Evolutionary conservation across 2,797 vertebrate species (phyloP).

Genomic region (Sphenopsis melanotis): DNA sequence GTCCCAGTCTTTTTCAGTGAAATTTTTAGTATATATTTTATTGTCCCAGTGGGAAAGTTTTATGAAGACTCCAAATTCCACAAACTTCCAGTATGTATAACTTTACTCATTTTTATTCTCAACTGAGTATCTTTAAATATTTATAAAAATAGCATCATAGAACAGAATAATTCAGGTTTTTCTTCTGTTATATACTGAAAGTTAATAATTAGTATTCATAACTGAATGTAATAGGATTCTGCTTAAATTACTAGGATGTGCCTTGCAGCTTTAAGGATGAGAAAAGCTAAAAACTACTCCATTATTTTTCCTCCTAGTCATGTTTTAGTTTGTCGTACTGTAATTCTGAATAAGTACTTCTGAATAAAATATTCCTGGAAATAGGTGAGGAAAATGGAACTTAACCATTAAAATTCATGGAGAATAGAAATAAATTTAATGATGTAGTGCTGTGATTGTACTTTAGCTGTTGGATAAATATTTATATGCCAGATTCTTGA

Average conservation of each 20-base stretch:
- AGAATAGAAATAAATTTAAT: background rate
- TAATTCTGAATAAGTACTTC: background rate
- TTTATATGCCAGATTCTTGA: background rate
- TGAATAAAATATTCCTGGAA: background rate
- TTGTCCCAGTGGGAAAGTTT: background rate
- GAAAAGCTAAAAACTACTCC: background rate
- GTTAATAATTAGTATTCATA: background rate
- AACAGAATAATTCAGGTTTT: background rate
- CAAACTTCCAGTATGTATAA: background rate
- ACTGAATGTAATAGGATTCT: background rate
- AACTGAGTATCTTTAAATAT: background rate
- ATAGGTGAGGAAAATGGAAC: background rate
- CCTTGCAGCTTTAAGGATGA: background rate
- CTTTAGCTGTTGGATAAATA: background rate
- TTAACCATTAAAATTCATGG: background rate
- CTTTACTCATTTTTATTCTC: background rate
- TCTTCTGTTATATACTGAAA: background rate
- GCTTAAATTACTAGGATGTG: background rate
- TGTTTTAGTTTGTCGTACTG: background rate
- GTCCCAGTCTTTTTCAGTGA: background rate
- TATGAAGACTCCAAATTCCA: slow-evolving; percentile 5
- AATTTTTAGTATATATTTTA: slow-evolving; percentile 1
- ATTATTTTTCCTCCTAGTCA: background rate
- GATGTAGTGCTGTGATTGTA: background rate
- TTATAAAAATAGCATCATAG: background rate